Conservation (phyloP, 2,797 vertebrate species). For the Molossus alvarezi region DNA sequence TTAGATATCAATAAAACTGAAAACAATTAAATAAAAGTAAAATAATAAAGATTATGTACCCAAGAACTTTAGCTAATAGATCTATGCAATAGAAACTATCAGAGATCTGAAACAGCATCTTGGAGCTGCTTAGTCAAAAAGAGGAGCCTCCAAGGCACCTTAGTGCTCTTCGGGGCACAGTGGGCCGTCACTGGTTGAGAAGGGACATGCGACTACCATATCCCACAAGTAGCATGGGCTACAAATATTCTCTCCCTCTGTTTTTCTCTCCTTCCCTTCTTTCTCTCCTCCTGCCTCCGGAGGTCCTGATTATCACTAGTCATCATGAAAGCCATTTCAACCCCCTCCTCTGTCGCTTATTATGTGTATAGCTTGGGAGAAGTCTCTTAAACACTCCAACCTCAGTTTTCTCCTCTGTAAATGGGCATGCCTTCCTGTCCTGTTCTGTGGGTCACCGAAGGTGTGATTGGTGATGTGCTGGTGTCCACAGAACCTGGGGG, state of each 20-base stretch:
- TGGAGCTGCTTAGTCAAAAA: neutral
- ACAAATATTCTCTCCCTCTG: neutral
- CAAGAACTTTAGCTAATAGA: neutral
- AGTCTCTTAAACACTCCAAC: no score
- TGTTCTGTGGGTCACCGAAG: neutral
- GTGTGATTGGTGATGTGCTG: no score
- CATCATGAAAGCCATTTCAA: neutral
- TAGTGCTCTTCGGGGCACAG: neutral
- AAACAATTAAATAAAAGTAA: neutral
- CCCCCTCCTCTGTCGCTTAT: neutral
- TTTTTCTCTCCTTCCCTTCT: neutral
- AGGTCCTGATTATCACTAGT: neutral
- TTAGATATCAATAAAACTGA: neutral
- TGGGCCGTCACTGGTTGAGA: accelerated
- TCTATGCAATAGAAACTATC: neutral
- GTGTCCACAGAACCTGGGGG: neutral
- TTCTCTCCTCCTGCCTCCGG: neutral
- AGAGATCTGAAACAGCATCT: neutral
- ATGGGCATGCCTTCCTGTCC: accelerated
- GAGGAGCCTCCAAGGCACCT: no score
- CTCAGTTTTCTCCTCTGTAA: neutral
- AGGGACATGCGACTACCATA: accelerated
- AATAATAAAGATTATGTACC: neutral
- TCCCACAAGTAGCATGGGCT: neutral
- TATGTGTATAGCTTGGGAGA: neutral